Conservation (phyloP, 2,888 invertebrate genomes). For the Gandaritis pyraliata region DNA sequence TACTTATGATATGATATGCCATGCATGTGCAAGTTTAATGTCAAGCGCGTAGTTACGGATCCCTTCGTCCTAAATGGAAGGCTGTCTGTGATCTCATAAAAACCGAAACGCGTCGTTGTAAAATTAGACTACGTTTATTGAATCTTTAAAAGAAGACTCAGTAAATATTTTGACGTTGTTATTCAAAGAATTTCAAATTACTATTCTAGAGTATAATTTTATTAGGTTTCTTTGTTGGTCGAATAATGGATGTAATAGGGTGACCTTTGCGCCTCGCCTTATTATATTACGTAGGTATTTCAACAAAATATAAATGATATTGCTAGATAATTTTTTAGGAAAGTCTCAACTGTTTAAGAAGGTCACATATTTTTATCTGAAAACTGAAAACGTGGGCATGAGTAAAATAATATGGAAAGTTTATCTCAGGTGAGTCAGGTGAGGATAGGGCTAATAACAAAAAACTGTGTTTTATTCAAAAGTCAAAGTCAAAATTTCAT, state of each 20-base stretch:
- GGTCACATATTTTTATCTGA: conserved; percentile 1
- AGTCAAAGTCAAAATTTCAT: too few relatives aligned
- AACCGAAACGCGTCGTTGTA: conserved; percentile 37
- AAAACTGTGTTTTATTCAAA: too few relatives aligned
- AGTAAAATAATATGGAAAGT: background rate
- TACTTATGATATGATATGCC: background rate
- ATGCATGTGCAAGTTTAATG: conserved; percentile 41
- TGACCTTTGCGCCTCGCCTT: conserved; percentile 23
- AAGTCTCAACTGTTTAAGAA: conserved; percentile 13
- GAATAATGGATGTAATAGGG: conserved; percentile 27
- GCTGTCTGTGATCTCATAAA: conserved; percentile 34
- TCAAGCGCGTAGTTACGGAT: conserved; percentile 34
- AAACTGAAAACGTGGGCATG: background rate
- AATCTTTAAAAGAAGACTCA: conserved; percentile 36
- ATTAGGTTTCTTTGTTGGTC: conserved; percentile 28
- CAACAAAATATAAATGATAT: conserved; percentile 19
- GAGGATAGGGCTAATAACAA: too few relatives aligned
- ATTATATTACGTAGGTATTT: conserved; percentile 20
- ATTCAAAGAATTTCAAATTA: conserved; percentile 29
- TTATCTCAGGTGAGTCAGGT: too few relatives aligned
- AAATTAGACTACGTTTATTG: conserved; percentile 37
- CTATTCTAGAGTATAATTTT: conserved; percentile 21
- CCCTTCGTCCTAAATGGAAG: conserved; percentile 36
- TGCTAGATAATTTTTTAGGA: conserved; percentile 12
- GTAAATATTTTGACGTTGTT: conserved; percentile 40